These are phyloP conservation scores for Lamprotornis superbus DNA, from an alignment of 2,113 vertebrate species.

Conservation along the genomic window DNA sequence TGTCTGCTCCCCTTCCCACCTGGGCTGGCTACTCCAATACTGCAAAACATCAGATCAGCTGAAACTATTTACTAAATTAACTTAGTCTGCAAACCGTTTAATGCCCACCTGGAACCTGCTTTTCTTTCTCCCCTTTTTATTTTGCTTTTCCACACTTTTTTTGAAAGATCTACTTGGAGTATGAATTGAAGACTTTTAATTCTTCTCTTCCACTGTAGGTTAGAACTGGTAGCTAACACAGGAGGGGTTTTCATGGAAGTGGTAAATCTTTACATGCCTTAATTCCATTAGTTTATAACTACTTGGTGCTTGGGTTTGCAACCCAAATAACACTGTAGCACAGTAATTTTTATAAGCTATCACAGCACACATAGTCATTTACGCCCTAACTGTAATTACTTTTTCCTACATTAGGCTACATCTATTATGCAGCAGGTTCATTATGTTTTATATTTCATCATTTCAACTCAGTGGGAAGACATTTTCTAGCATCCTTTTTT, in stretches of 20 bases:
- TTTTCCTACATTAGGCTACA: neutral
- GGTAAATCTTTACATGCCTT: fast-evolving
- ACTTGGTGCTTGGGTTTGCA: neutral
- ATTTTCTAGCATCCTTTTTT: neutral
- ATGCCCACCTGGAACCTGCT: neutral
- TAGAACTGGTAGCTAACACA: neutral
- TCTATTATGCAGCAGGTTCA: neutral
- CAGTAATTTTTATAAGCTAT: neutral
- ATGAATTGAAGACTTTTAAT: neutral
- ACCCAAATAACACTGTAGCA: neutral
- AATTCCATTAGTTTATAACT: neutral
- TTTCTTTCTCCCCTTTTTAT: neutral
- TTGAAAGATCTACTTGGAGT: fast-evolving
- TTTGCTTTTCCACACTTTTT: neutral
- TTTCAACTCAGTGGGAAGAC: neutral
- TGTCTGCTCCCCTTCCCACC: neutral
- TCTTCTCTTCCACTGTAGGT: neutral
- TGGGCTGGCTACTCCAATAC: fast-evolving
- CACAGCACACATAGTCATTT: neutral
- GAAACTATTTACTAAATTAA: neutral
- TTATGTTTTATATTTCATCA: neutral
- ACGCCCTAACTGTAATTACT: neutral
- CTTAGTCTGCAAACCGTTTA: fast-evolving
- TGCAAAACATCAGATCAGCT: neutral
- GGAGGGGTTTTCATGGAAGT: neutral